Evolutionary conservation across 2,797 vertebrate species (phyloP).

Genomic region (Limosa lapponica): DNA sequence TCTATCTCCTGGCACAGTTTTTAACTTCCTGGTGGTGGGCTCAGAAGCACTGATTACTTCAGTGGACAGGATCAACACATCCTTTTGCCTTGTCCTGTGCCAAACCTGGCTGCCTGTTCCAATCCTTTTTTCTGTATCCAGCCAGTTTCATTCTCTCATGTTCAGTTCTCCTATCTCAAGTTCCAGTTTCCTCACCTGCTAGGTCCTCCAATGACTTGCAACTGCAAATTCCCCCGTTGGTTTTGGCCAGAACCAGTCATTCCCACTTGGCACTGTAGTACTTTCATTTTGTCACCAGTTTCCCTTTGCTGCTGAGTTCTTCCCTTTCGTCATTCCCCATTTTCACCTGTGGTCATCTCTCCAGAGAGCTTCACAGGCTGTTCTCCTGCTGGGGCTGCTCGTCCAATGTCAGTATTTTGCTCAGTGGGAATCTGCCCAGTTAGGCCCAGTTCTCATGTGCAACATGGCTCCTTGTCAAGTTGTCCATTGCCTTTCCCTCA

Average conservation of each 20-base stretch:
- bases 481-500: not conserved
- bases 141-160: not conserved
- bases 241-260: not conserved
- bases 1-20: not conserved
- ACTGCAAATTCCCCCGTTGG: not conserved
- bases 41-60: not conserved
- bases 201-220: not conserved
- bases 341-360: not conserved
- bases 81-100: not conserved
- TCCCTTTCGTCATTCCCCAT: not conserved
- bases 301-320: not conserved
- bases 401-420: not conserved
- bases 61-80: not conserved
- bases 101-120: not conserved
- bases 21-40: not conserved
- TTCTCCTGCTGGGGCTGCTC: not conserved
- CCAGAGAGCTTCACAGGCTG: not conserved
- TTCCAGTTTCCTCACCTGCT: not conserved
- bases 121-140: not conserved
- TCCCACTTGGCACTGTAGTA: not conserved
- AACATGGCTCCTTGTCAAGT: not conserved
- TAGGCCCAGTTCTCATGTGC: not conserved
- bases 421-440: not conserved
- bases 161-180: not conserved
- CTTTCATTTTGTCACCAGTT: not conserved